Percentiles rank a stretch among this genome's conserved stretches.
These are phyloP conservation scores for Cyclophora albipunctata DNA, from an alignment of 2,888 invertebrate species.

Conservation along the genomic window DNA sequence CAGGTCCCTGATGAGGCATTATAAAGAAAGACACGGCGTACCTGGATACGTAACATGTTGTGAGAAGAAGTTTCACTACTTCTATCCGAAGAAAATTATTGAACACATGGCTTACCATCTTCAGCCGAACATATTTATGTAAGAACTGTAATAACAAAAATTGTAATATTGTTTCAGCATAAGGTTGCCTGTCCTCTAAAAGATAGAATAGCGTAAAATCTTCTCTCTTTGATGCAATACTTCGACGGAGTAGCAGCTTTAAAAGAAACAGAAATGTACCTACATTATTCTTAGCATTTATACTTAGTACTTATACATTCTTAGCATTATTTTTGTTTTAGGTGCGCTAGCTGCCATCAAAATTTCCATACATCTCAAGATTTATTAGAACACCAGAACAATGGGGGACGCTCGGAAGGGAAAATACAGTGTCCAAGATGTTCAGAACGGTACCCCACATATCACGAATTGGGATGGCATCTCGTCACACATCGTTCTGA, in stretches of 20 bases:
- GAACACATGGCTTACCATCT: conserved; percentile 69
- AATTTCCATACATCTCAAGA: conserved; percentile 67
- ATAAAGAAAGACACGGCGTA: conserved; percentile 66
- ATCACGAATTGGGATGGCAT: conserved; percentile 60
- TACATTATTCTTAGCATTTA: too few relatives aligned
- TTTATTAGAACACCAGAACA: conserved; percentile 54
- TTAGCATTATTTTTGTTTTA: conserved; percentile 14
- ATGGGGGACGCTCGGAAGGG: conserved; percentile 62
- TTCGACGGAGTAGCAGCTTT: too few relatives aligned
- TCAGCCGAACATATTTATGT: conserved; percentile 67
- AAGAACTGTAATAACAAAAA: conserved; percentile 21
- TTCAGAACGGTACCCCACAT: conserved; percentile 58
- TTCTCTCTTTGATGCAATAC: too few relatives aligned
- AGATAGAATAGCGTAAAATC: too few relatives aligned
- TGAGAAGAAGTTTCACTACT: conserved; percentile 67
- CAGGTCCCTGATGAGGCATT: conserved; percentile 64
- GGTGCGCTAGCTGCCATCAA: conserved; percentile 64
- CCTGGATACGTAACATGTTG: conserved; percentile 68
- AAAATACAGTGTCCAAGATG: conserved; percentile 61
- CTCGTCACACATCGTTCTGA: conserved; percentile 52
- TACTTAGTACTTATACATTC: too few relatives aligned
- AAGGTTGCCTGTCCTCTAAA: too few relatives aligned
- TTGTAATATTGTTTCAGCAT: neutral
- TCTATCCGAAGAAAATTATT: conserved; percentile 66
- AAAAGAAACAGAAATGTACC: too few relatives aligned